These are phyloP conservation scores for Strigops habroptila DNA, from an alignment of 2,113 vertebrate genomes.

Conservation along the genomic window DNA sequence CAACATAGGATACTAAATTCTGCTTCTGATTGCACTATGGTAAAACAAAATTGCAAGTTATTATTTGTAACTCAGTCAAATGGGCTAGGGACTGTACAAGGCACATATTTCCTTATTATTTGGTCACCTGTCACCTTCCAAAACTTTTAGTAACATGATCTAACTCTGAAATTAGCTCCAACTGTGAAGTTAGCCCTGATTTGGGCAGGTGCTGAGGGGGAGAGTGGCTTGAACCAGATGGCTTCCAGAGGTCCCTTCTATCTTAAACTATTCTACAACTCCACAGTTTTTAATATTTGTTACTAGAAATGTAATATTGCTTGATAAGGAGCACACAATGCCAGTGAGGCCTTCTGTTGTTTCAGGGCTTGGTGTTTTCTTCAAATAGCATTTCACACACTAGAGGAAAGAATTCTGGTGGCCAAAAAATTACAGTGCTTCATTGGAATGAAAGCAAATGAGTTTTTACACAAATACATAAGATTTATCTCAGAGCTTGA, in stretches of 20 bases:
- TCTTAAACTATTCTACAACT: not conserved
- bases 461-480: not conserved
- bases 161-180: not conserved
- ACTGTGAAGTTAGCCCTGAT: not conserved
- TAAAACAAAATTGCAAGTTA: not conserved
- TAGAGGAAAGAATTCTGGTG: not conserved
- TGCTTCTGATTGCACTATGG: not conserved
- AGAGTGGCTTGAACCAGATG: not conserved
- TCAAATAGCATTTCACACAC: not conserved
- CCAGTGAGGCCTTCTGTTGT: not conserved
- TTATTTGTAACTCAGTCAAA: not conserved
- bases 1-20: not conserved
- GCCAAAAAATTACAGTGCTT: not conserved
- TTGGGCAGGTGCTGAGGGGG: not conserved
- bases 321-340: not conserved
- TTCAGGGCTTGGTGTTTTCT: not conserved
- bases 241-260: not conserved
- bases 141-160: not conserved
- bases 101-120: not conserved
- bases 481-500: not conserved
- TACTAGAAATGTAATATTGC: not conserved
- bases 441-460: not conserved
- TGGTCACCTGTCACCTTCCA: not conserved
- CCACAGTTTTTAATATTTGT: not conserved
- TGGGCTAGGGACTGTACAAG: not conserved